Percentiles rank a stretch among this genome's conserved stretches.
phyloP scores from a whole-genome alignment of 2,797 vertebrate species.

The Takifugu rubripes region DNA sequence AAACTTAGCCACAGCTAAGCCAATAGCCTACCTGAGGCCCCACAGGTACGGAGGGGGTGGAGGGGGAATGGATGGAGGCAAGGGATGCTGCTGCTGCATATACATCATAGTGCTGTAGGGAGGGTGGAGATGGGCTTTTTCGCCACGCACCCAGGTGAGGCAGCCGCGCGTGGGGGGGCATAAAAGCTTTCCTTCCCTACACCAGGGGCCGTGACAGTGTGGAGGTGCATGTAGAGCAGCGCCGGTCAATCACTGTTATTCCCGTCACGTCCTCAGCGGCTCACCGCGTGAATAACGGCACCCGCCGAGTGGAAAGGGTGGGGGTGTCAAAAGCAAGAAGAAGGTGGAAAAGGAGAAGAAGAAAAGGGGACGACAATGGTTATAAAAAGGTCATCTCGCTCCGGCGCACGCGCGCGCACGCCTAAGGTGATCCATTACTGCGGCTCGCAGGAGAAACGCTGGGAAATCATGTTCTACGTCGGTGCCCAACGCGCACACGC shows the following conservation, averaged over 20 bases:
- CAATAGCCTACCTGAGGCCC: constrained; percentile 62
- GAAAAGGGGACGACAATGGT: no score
- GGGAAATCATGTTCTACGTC: constrained; percentile 25
- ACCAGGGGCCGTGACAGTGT: constrained; percentile 39
- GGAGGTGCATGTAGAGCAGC: constrained; percentile 52
- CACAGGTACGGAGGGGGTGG: constrained; percentile 43
- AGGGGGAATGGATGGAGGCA: constrained; percentile 8
- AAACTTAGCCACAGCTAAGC: constrained; percentile 56
- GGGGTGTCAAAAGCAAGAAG: background rate
- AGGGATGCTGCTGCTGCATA: constrained; percentile 19
- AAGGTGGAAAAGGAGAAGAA: no score
- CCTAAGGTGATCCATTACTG: constrained; percentile 58
- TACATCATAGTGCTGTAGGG: constrained; percentile 26
- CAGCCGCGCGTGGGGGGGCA: constrained; percentile 1
- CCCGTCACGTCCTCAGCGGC: constrained; percentile 64
- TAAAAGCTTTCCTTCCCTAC: constrained; percentile 17
- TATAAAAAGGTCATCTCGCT: background rate
- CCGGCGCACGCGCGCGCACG: constrained; percentile 17
- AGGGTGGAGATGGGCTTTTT: constrained; percentile 8
- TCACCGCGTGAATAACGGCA: constrained; percentile 28
- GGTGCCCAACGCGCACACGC: constrained; percentile 12
- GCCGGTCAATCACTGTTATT: constrained; percentile 68
- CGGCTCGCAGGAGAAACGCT: constrained; percentile 32
- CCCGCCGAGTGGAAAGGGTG: constrained; percentile 4
- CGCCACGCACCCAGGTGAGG: constrained; percentile 28